These are phyloP conservation scores for Neopelma chrysocephalum DNA, from an alignment of 2,797 vertebrate genomes.

Conservation along the genomic window DNA sequence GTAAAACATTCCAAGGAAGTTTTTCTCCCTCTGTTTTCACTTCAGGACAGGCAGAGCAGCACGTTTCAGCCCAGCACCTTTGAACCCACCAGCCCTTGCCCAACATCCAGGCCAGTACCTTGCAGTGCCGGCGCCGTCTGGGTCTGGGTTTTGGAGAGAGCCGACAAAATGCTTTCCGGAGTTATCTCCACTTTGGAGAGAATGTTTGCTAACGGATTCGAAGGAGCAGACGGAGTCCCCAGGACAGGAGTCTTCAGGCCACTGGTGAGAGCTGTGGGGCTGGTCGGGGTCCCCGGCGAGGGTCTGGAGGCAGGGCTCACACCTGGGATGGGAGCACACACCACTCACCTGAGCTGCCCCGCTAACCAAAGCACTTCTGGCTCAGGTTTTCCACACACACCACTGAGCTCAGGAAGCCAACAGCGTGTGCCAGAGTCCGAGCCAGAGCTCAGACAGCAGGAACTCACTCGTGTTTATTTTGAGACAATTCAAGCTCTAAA, in stretches of 20 bases:
- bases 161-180: slow-evolving; percentile 91
- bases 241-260: slow-evolving; percentile 80
- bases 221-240: slow-evolving; percentile 58
- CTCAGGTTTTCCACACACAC: not conserved
- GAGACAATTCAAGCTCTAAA: not conserved
- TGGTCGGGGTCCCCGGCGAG: slow-evolving; percentile 87
- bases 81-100: not conserved
- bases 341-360: not conserved
- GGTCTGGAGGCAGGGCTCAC: slow-evolving; percentile 90
- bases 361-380: fast-evolving
- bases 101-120: slow-evolving; percentile 68
- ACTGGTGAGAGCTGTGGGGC: slow-evolving; percentile 81
- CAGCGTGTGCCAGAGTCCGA: not conserved
- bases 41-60: not conserved
- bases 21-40: not conserved
- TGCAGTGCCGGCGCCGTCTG: slow-evolving; percentile 77
- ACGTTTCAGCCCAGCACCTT: fast-evolving
- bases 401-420: not conserved
- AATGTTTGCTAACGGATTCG: slow-evolving; percentile 89
- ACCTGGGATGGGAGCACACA: slow-evolving; percentile 74
- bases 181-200: slow-evolving; percentile 96
- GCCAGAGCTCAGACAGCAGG: not conserved
- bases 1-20: fast-evolving
- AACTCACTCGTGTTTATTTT: fast-evolving
- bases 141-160: slow-evolving; percentile 89